Evolutionary conservation across 2,888 invertebrate species (phyloP), one percentile per base, ranked within the genome.

Genomic region (Rutpela maculata): DNA sequence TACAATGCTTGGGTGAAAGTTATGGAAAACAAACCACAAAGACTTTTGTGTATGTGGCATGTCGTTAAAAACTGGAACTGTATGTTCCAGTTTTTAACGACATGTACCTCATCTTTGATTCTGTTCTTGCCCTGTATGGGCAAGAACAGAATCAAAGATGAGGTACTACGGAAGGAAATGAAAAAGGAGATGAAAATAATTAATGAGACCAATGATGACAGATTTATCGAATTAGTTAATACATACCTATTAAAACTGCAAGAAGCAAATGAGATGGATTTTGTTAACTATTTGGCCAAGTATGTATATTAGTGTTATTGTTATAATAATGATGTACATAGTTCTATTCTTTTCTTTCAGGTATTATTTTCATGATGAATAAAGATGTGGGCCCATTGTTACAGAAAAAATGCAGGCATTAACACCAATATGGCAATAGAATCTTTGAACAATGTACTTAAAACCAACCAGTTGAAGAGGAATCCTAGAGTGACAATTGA

Each of bases 401-500:
- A 76, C 56, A 78, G 80, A 74, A 75, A 43, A 43, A 80, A 81
- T 79, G 4, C 76, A 26, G 81, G 80, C 10, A 78, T 82, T 7
- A 82, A 82, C 67, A 81, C 82, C 0, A 81, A 82, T 69, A 82
- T 81, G 83, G 80, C 83, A 19, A 74, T 83, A 22, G 82, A 82
- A 76, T 78, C 75, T 67, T 75, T 83, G 50, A 80, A 83, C 60
- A 83, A 82, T 11, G 19, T 81, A 55, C 60, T 82, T 35, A 83
- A 83, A 50, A 66, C 59, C 12, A 78, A 82, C 71, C 65, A 81
- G 63, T 19, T 78, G 68, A 80, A 80, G 12, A 74, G 80, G 18
- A 68, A 62, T 55, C n/a, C 68, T 1, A 74, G 31, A 26, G 67
- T 76, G 15, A 74, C 68, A 38, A 62, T 68, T 68, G 76, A 78